Percentiles rank a stretch among this genome's conserved stretches.
Conservation (phyloP, 2,113 vertebrate species). For the Gallinago paraguaiae region DNA sequence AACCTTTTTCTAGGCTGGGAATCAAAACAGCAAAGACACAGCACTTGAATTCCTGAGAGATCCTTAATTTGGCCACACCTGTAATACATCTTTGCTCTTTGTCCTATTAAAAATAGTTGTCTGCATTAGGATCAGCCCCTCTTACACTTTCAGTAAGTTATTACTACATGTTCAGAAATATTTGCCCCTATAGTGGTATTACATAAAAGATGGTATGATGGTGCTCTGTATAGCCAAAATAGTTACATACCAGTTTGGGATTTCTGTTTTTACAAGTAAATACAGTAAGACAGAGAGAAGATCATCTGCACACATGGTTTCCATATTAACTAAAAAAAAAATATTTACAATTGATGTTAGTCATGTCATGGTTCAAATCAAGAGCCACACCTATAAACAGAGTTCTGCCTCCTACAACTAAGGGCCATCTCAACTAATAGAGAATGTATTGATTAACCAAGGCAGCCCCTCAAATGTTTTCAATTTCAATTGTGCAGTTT, state of each 20-base stretch:
- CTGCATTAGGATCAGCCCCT: background rate
- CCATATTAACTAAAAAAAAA: slow-evolving; percentile 81
- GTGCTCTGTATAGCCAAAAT: background rate
- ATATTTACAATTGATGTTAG: background rate
- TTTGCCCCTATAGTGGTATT: background rate
- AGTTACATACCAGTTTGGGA: slow-evolving; percentile 91
- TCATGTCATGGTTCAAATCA: background rate
- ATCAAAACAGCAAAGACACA: background rate
- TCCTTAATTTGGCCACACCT: background rate
- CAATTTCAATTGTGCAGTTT: background rate
- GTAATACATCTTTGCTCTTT: background rate
- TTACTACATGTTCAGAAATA: background rate
- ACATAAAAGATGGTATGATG: background rate
- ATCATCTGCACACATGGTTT: slow-evolving; percentile 93
- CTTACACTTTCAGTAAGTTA: background rate
- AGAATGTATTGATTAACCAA: background rate
- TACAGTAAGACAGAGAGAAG: slow-evolving; percentile 93
- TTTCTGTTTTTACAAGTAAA: slow-evolving; percentile 94
- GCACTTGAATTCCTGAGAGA: background rate
- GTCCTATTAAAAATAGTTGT: background rate
- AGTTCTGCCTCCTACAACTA: background rate
- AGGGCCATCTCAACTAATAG: background rate
- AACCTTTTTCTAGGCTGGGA: background rate
- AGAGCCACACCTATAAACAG: background rate
- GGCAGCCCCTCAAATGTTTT: background rate